Evolutionary conservation across 2,797 vertebrate genomes (phyloP).

Genomic region (Naso thynnoides): DNA sequence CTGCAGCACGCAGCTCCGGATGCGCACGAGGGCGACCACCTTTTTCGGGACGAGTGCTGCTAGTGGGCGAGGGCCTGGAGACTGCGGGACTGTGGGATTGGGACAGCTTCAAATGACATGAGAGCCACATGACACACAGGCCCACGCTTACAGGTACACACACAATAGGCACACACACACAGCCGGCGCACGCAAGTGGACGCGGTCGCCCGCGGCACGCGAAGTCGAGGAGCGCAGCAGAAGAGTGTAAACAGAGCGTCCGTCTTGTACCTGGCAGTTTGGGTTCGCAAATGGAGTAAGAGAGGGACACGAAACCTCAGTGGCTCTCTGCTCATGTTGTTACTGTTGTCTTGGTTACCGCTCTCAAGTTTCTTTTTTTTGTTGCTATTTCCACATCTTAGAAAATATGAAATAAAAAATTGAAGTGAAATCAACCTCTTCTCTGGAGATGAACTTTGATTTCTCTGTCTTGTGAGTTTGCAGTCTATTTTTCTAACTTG

Average conservation of each 20-base stretch:
- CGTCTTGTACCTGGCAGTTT: slow-evolving; percentile 66
- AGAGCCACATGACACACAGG: slow-evolving; percentile 71
- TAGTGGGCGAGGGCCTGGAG: slow-evolving; percentile 32
- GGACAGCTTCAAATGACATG: slow-evolving; percentile 74
- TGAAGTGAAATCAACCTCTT: slow-evolving; percentile 86
- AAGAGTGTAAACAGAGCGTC: slow-evolving; percentile 51
- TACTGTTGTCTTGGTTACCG: slow-evolving; percentile 86
- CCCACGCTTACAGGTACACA: slow-evolving; percentile 64
- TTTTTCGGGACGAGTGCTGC: slow-evolving; percentile 57
- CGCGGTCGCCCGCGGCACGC: slow-evolving; percentile 36
- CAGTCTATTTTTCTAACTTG: slow-evolving; percentile 81
- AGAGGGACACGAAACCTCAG: slow-evolving; percentile 68
- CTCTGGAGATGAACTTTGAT: slow-evolving; percentile 83
- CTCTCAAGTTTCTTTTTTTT: slow-evolving; percentile 83
- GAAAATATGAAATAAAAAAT: slow-evolving; percentile 86
- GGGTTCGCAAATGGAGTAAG: slow-evolving; percentile 53
- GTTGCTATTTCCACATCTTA: slow-evolving; percentile 89
- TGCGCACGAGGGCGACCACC: slow-evolving; percentile 70
- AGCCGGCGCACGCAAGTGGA: slow-evolving; percentile 16
- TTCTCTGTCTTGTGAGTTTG: slow-evolving; percentile 83
- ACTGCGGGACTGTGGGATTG: slow-evolving; percentile 55
- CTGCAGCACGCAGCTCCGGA: slow-evolving; percentile 60
- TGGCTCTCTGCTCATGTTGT: slow-evolving; percentile 83
- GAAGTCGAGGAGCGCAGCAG: slow-evolving; percentile 28
- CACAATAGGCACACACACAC: slow-evolving; percentile 37